phyloP scores from a whole-genome alignment of 2,888 invertebrate species.

The Linnaemya vulpina region DNA sequence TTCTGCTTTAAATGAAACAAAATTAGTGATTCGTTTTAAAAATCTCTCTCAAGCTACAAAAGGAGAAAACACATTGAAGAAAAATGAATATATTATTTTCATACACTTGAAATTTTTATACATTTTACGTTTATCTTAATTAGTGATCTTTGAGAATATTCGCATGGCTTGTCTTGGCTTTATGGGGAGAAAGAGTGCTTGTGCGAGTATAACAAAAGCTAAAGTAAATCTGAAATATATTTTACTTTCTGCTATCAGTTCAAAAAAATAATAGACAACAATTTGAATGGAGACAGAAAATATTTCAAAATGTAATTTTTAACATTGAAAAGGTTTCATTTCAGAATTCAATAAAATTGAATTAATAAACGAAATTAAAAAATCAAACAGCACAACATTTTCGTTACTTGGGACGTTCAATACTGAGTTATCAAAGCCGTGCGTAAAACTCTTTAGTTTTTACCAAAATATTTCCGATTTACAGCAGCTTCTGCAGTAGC shows the following conservation, averaged over 20 bases:
- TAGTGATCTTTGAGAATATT: constrained; percentile 66
- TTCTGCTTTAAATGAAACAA: constrained; percentile 23
- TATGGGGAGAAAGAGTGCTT: background rate
- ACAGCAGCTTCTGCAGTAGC: too few relatives aligned
- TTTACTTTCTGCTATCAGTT: constrained; percentile 56
- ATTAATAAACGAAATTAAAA: background rate
- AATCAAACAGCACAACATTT: background rate
- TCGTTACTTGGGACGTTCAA: background rate
- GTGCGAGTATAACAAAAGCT: constrained; percentile 9
- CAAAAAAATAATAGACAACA: constrained; percentile 37
- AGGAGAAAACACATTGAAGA: constrained; percentile 29
- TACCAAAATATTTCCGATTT: too few relatives aligned
- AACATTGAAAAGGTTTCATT: background rate
- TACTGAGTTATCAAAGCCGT: background rate
- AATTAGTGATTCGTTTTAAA: constrained; percentile 35
- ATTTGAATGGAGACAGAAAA: constrained; percentile 8
- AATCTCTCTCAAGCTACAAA: constrained; percentile 46
- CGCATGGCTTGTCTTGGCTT: constrained; percentile 35
- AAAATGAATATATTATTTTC: constrained; percentile 55
- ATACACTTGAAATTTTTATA: constrained; percentile 51
- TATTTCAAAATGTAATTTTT: background rate
- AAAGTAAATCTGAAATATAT: constrained; percentile 46
- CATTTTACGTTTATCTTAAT: constrained; percentile 60
- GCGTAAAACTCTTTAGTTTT: too few relatives aligned
- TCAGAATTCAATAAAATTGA: background rate